Percentiles rank a stretch among this genome's conserved stretches.
Evolutionary conservation across 2,888 invertebrate species (phyloP).

Genomic region (Taenaris catops): DNA sequence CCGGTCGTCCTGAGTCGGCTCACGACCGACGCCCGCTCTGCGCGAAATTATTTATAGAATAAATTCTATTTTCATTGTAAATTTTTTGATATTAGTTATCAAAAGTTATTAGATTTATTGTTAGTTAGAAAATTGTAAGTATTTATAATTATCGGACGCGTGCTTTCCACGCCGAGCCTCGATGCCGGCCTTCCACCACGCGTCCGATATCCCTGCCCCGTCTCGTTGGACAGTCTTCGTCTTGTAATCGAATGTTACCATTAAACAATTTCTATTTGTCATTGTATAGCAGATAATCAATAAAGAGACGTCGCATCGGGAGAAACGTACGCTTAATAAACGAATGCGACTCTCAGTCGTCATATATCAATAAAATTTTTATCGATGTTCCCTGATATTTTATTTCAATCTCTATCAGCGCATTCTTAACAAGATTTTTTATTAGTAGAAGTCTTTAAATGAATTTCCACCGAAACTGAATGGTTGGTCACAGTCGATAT

Average conservation of each 20-base stretch:
- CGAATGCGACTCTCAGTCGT: slow-evolving; percentile 59
- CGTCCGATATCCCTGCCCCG: slow-evolving; percentile 58
- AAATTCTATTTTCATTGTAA: slow-evolving; percentile 79
- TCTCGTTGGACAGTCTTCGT: slow-evolving; percentile 65
- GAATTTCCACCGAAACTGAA: too few relatives aligned
- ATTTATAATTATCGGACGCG: slow-evolving; percentile 65
- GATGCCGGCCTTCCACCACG: slow-evolving; percentile 39
- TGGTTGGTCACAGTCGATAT: too few relatives aligned
- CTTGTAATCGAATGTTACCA: slow-evolving; percentile 70
- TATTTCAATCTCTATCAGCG: slow-evolving; percentile 25
- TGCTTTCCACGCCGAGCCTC: slow-evolving; percentile 54
- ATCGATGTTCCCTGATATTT: slow-evolving; percentile 69
- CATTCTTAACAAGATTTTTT: too few relatives aligned
- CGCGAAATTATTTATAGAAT: slow-evolving; percentile 73
- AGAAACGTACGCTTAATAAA: slow-evolving; percentile 76
- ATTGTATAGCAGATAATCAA: slow-evolving; percentile 60
- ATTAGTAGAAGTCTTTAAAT: too few relatives aligned
- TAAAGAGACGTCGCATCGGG: slow-evolving; percentile 60
- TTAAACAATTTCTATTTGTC: slow-evolving; percentile 64
- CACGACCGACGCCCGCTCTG: slow-evolving; percentile 61
- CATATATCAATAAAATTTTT: slow-evolving; percentile 73
- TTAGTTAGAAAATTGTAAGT: slow-evolving; percentile 77
- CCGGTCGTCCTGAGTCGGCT: slow-evolving; percentile 63
- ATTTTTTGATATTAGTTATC: slow-evolving; percentile 74
- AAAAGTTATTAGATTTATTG: slow-evolving; percentile 63